Evolutionary conservation across 2,888 invertebrate species (phyloP).

Genomic region (Eristalis pertinax): DNA sequence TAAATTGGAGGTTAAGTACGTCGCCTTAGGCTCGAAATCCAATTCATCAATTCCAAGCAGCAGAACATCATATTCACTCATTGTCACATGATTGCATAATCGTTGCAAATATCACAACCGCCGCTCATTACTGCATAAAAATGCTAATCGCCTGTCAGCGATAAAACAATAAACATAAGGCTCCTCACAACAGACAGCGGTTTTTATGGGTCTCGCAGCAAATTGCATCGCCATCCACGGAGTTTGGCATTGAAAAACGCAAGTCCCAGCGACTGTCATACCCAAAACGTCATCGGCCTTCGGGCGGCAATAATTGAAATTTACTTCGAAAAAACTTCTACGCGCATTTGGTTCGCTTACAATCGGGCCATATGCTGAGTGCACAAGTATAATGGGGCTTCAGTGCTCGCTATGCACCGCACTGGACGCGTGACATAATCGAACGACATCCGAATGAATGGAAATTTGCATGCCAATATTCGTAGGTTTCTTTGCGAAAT

Average conservation of each 20-base stretch:
- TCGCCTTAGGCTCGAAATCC: not conserved
- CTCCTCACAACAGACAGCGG: not conserved
- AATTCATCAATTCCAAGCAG: not conserved
- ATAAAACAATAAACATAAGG: not conserved
- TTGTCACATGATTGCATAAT: not conserved
- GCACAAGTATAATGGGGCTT: not conserved
- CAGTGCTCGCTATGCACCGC: not conserved
- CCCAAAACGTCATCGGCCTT: not conserved
- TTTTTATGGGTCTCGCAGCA: slow-evolving; percentile 3
- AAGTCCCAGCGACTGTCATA: not conserved
- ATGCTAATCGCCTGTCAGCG: not conserved
- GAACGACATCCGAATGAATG: slow-evolving; percentile 21
- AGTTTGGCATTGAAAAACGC: not conserved
- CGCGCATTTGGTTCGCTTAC: not conserved
- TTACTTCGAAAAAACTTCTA: not conserved
- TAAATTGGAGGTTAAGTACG: too few species aligned
- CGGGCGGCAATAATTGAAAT: not conserved
- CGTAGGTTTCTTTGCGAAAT: not conserved
- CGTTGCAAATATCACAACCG: not conserved
- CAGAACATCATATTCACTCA: not conserved
- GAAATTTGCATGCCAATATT: slow-evolving; percentile 20
- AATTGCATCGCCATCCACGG: slow-evolving; percentile 40
- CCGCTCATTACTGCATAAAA: not conserved
- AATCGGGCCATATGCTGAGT: not conserved
- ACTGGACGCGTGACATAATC: slow-evolving; percentile 49